These are phyloP conservation scores for Sorex araneus DNA, from an alignment of 2,113 vertebrate genomes.

Conservation along the genomic window DNA sequence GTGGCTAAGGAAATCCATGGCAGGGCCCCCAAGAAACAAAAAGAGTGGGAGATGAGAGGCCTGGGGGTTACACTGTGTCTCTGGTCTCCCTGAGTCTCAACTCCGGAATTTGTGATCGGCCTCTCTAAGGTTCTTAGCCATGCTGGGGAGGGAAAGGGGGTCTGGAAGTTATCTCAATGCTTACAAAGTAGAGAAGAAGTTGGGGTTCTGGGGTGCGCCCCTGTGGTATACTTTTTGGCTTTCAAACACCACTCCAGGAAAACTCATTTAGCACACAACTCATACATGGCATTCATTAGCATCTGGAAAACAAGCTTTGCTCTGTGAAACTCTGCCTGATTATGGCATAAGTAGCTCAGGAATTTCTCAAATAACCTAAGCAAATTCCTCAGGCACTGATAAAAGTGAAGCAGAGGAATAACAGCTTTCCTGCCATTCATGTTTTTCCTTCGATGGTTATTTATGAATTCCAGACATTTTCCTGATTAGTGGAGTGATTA, in stretches of 20 bases:
- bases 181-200: background rate
- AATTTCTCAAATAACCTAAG: conserved; percentile 57
- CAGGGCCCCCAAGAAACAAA: background rate
- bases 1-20: background rate
- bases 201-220: background rate
- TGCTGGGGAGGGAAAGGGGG: background rate
- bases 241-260: background rate
- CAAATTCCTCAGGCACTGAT: conserved; percentile 36
- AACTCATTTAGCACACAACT: background rate
- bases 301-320: background rate
- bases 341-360: conserved; percentile 7
- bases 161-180: background rate
- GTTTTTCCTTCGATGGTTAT: background rate
- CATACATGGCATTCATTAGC: background rate
- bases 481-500: conserved; percentile 29
- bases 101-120: background rate
- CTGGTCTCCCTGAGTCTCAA: background rate
- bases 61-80: background rate
- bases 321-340: conserved; percentile 20
- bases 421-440: background rate
- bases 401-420: conserved; percentile 27
- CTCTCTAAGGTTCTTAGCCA: background rate
- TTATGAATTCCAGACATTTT: conserved; percentile 52
- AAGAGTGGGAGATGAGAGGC: background rate
- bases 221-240: background rate